Percentiles rank a stretch among this genome's conserved stretches.
These are phyloP conservation scores for Pogonomyrmex barbatus DNA, from an alignment of 1,140 invertebrate species.

Conservation along the genomic window DNA sequence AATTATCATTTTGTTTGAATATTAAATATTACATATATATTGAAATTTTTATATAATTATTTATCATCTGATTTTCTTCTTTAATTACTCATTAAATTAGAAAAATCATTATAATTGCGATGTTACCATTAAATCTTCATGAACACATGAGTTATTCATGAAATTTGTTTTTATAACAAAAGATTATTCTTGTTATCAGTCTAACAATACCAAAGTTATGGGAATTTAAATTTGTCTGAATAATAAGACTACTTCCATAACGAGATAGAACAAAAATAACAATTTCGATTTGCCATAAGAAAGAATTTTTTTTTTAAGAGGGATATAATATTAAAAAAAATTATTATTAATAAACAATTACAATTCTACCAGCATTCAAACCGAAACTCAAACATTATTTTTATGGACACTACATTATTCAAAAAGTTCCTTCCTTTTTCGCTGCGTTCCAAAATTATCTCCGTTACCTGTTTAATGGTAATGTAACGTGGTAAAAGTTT, in stretches of 20 bases:
- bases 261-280: not conserved
- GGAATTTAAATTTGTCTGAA: slow-evolving; percentile 34
- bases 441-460: slow-evolving; percentile 33
- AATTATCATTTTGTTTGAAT: not conserved
- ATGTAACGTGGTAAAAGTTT: slow-evolving; percentile 14
- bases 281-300: slow-evolving; percentile 15
- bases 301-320: slow-evolving; percentile 24
- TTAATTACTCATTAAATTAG: not conserved
- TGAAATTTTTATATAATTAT: not conserved
- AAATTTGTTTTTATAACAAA: not conserved
- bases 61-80: not conserved
- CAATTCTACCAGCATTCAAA: not conserved
- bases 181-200: slow-evolving; percentile 3
- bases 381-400: slow-evolving; percentile 28
- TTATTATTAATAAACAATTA: slow-evolving; percentile 15
- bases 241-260: not conserved
- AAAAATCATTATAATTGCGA: not conserved
- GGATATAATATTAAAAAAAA: slow-evolving; percentile 1
- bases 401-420: slow-evolving; percentile 37
- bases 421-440: slow-evolving; percentile 6
- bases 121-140: not conserved
- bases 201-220: slow-evolving; percentile 21
- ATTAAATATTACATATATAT: not conserved
- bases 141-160: slow-evolving; percentile 12
- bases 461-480: slow-evolving; percentile 48